Evolutionary conservation across 2,888 invertebrate species (phyloP), one percentile per base, ranked within the genome.

Genomic region (Idaea aversata): DNA sequence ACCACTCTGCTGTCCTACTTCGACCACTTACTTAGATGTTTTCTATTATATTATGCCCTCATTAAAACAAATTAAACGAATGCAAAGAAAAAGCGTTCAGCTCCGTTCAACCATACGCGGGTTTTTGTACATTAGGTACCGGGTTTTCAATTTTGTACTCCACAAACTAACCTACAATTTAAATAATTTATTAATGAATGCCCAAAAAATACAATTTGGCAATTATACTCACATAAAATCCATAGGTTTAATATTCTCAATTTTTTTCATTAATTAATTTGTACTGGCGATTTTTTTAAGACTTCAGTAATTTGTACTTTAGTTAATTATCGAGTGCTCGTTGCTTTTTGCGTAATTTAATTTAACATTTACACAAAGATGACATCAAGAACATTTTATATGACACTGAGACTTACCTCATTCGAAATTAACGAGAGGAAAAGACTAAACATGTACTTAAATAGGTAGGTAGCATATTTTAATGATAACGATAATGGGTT

Each of bases 221-320:
- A 92, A 92, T 25, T 25, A 25, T 90, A 88, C 85, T 86, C 87
- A 88, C 87, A 83, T 88, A 88, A 89, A 87, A 89, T 86, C 85
- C 83, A 81, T 85, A 81, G 81, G 68, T 70, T 79, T 75, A 73
- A 34, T 65, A 72, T 62, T 70, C 71, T 70, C 61, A 72, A 70
- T 74, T 74, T 75, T 77, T 73, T 78, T 75, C 79, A 82, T 84
- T 86, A 85, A 87, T 88, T 87, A 90, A 89, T 93, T 93, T 93
- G 93, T 93, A 93, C 93, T 93, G 92, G 86, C 86, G 87, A 84
- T 92, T 88, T 81, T 72, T 78, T 86, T 85, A 88, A 91, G 88
- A 91, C 91, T 90, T 91, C 81, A 81, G 83, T 83, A 88, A 89
- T 93, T 93, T 93, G 93, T 93, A 93, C 93, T 93, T 87, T 93